Evolutionary conservation across 2,888 invertebrate species (phyloP), one percentile per base, ranked within the genome.

Genomic region (Hemithea aestivaria): DNA sequence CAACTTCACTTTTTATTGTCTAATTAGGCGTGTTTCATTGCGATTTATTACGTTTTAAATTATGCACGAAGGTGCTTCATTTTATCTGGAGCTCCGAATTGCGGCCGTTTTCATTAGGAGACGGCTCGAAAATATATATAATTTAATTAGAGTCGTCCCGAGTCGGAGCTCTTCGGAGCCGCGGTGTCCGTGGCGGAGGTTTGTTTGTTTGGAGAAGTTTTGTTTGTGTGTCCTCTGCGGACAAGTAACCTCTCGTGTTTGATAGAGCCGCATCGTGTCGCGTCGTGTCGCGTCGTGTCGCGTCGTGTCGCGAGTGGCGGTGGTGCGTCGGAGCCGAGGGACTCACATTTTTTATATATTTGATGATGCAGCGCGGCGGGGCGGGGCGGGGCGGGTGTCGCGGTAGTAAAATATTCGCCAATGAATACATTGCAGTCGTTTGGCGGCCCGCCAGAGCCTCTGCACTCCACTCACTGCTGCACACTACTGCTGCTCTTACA

Each of bases 31-130:
- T 61, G 63, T 70, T 72, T 64, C 62, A 66, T 62, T 58, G 61
- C 65, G 66, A 74, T 78, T 79, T 74, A 77, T 75, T 69, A 56
- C 69, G 58, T 67, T 72, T 72, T 72, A 68, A 74, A 75, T 73
- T 76, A 73, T 73, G 63, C 69, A 63, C 62, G 58, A 62, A 72
- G 69, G 69, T 71, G 66, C 69, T 41, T 33, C 36, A 36, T 41
- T 41, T 32, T 73, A 45, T 36, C 40, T 36, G n/a, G n/a, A 9
- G 54, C 53, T 51, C 59, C 56, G 55, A 66, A 68, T 69, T 66
- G 70, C 58, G 64, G 66, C 62, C 61, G 58, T 72, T 75, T 73
- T 72, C 72, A 74, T 76, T 74, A 73, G 50, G 60, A 56, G 32
- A 22, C 52, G 53, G 48, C 41, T 36, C 42, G 58, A 60, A 67